Evolutionary conservation across 2,797 vertebrate genomes (phyloP).

Genomic region (Sphaeramia orbicularis): DNA sequence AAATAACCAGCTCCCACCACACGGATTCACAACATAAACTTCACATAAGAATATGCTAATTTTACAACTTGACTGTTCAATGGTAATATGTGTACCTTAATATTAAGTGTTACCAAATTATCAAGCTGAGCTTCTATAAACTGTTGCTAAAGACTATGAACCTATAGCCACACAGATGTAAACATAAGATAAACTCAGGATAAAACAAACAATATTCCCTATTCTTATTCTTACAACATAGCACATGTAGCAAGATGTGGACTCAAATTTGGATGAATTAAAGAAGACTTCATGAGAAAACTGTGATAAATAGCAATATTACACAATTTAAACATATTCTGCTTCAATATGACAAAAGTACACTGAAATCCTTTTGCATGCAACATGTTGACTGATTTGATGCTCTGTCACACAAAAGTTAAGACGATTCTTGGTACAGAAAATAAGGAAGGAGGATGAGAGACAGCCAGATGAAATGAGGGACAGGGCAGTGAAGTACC

Average conservation of each 20-base stretch:
- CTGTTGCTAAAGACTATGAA: conserved; percentile 26
- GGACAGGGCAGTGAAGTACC: conserved; percentile 87
- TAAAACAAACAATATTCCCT: conserved; percentile 1
- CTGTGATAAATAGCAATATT: too few relatives aligned
- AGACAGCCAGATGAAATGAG: conserved; percentile 54
- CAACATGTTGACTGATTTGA: conserved; percentile 52
- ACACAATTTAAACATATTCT: conserved; percentile 14
- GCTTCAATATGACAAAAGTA: conserved; percentile 4
- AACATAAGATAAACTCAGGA: conserved; percentile 12
- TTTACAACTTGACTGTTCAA: too few relatives aligned
- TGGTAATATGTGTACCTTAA: too few relatives aligned
- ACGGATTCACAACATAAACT: too few relatives aligned
- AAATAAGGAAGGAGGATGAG: conserved; percentile 31
- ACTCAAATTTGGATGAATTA: conserved; percentile 3
- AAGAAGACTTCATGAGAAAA: too few relatives aligned
- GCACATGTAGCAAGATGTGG: conserved; percentile 22
- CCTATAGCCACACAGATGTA: conserved; percentile 13
- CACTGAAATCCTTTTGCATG: conserved; percentile 60
- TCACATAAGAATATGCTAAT: too few relatives aligned
- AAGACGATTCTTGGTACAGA: conserved; percentile 49
- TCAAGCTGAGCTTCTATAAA: conserved; percentile 1
- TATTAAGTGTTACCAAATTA: too few relatives aligned
- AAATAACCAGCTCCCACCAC: too few relatives aligned
- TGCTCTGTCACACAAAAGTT: conserved; percentile 44
- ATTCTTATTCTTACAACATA: conserved; percentile 3